A percentile compares a stretch with the other conserved stretches of the same genome.
Evolutionary conservation across 2,113 vertebrate species (phyloP).

Genomic region (Sinocyclocheilus maitianheensis): DNA sequence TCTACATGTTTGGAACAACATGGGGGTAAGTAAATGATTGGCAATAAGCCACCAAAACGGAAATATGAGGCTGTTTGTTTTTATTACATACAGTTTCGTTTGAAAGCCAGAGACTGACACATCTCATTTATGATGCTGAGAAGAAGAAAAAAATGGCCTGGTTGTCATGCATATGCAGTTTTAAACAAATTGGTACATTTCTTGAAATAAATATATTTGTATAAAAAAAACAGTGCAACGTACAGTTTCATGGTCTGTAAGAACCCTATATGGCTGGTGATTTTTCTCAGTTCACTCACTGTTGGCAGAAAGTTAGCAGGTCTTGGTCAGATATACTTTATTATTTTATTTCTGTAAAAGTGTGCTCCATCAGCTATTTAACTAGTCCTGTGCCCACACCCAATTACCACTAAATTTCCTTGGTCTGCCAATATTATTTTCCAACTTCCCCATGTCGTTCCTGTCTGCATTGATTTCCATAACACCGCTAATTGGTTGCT

Average conservation of each 20-base stretch:
- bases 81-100: not conserved
- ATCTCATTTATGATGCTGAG: not conserved
- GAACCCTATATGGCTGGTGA: not conserved
- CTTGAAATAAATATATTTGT: not conserved
- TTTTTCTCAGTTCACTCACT: conserved; percentile 67
- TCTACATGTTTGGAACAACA: not conserved
- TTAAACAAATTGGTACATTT: no score
- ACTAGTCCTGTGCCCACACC: conserved; percentile 53
- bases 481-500: conserved; percentile 48
- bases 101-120: not conserved
- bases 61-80: not conserved
- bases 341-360: conserved; percentile 64
- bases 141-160: not conserved
- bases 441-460: not conserved
- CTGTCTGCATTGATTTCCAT: conserved; percentile 28
- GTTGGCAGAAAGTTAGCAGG: conserved; percentile 53
- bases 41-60: not conserved
- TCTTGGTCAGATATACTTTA: conserved; percentile 63
- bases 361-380: conserved; percentile 50
- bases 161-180: not conserved
- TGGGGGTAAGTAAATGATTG: not conserved
- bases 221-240: not conserved
- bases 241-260: not conserved
- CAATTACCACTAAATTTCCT: conserved; percentile 64
- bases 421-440: conserved; percentile 56